Percentiles rank a stretch among this genome's conserved stretches.
Evolutionary conservation across 2,888 invertebrate species (phyloP).

Genomic region (Harpalus rubripes): DNA sequence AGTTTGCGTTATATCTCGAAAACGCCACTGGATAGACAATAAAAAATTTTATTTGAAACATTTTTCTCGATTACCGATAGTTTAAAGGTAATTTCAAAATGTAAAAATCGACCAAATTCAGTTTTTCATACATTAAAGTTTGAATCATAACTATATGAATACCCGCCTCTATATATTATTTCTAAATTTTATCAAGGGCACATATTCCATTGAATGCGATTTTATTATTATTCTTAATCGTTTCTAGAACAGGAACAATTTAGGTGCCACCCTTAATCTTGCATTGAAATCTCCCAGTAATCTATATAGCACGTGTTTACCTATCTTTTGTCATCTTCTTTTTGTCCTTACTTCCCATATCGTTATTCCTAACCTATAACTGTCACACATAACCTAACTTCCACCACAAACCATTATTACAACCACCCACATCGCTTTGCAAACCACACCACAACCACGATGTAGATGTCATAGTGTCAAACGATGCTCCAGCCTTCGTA

Average conservation of each 20-base stretch:
- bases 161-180: no score
- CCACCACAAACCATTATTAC: conserved; percentile 13
- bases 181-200: no score
- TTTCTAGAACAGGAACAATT: neutral
- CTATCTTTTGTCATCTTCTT: neutral
- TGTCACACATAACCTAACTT: neutral
- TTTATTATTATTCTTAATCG: no score
- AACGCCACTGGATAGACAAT: no score
- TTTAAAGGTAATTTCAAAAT: no score
- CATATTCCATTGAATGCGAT: no score
- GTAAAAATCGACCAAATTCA: no score
- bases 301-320: neutral
- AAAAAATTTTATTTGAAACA: no score
- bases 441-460: conserved; percentile 18
- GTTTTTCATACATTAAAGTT: no score
- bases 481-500: conserved; percentile 36
- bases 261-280: neutral
- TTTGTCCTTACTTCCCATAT: neutral
- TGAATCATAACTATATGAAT: no score
- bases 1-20: no score
- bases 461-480: conserved; percentile 33
- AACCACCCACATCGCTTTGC: conserved; percentile 23
- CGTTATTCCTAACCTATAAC: conserved; percentile 16
- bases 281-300: neutral
- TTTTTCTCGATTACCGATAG: no score